phyloP scores from a whole-genome alignment of 2,797 vertebrate genomes.

The Silurus aristotelis region DNA sequence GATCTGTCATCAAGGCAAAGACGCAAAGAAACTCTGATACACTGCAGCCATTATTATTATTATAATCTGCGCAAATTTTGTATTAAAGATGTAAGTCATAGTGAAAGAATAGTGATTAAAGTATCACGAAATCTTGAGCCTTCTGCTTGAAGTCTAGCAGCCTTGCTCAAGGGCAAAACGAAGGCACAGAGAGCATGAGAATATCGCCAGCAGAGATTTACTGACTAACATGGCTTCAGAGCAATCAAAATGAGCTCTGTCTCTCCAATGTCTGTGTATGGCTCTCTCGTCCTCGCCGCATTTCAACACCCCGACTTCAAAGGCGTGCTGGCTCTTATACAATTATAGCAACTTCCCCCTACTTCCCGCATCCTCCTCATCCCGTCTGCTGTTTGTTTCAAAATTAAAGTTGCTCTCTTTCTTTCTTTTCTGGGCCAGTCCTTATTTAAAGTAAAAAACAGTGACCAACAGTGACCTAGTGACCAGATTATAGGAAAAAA shows the following conservation, averaged over 20 bases:
- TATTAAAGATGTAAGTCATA: slow-evolving; percentile 17
- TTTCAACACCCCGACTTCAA: slow-evolving; percentile 24
- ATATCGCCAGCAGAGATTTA: slow-evolving; percentile 20
- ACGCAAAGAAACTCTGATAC: neutral
- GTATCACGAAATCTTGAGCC: neutral
- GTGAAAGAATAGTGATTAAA: slow-evolving; percentile 19
- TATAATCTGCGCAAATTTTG: neutral
- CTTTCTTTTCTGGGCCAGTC: neutral
- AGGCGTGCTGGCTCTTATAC: slow-evolving; percentile 23
- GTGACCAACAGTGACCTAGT: slow-evolving; percentile 36
- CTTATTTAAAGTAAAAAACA: slow-evolving; percentile 45
- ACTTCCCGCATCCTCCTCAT: neutral
- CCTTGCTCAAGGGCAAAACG: slow-evolving; percentile 31
- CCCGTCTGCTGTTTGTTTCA: slow-evolving; percentile 19
- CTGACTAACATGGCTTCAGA: slow-evolving; percentile 11
- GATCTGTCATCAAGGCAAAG: slow-evolving; percentile 3
- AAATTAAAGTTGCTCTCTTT: slow-evolving; percentile 23
- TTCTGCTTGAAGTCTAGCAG: slow-evolving; percentile 10
- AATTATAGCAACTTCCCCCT: slow-evolving; percentile 12
- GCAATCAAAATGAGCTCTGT: slow-evolving; percentile 34
- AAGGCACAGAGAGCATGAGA: slow-evolving; percentile 7
- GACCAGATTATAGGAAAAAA: slow-evolving; percentile 35
- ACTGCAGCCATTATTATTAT: neutral
- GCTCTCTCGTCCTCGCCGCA: neutral
- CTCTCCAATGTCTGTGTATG: neutral